phyloP scores from a whole-genome alignment of 2,888 invertebrate species.

The Dilophus febrilis region DNA sequence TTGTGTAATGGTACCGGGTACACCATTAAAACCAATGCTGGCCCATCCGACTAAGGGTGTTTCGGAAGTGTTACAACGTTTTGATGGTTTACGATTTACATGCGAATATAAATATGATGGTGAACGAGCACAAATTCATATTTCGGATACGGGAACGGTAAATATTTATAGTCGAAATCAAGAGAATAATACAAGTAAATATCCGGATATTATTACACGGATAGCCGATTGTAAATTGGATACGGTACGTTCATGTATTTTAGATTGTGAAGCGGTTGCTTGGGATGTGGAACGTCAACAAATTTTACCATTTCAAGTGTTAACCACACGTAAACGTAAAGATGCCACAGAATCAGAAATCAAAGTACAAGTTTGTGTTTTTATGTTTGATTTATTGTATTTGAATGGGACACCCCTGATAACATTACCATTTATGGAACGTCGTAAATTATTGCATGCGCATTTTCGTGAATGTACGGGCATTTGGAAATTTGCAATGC shows the following conservation, averaged over 20 bases:
- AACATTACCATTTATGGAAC: slow-evolving; percentile 49
- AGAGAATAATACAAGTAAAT: slow-evolving; percentile 84
- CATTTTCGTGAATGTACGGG: slow-evolving; percentile 57
- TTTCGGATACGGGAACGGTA: slow-evolving; percentile 45
- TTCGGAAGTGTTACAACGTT: slow-evolving; percentile 64
- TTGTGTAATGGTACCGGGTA: slow-evolving; percentile 78
- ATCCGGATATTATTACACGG: slow-evolving; percentile 78
- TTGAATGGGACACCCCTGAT: slow-evolving; percentile 79
- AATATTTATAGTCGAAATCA: slow-evolving; percentile 90
- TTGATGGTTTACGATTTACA: slow-evolving; percentile 76
- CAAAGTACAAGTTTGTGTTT: slow-evolving; percentile 75
- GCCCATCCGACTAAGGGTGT: slow-evolving; percentile 96
- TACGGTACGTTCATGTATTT: slow-evolving; percentile 60
- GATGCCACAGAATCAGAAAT: slow-evolving; percentile 38
- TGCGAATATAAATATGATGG: slow-evolving; percentile 99
- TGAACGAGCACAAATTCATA: slow-evolving; percentile 82
- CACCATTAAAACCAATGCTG: slow-evolving; percentile 95
- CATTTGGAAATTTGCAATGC: slow-evolving; percentile 76
- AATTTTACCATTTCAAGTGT: slow-evolving; percentile 90
- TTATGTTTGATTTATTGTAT: slow-evolving; percentile 89
- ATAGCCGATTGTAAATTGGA: slow-evolving; percentile 39
- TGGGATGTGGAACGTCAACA: slow-evolving; percentile 76
- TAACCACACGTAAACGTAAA: slow-evolving; percentile 91
- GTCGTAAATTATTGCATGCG: slow-evolving; percentile 54
- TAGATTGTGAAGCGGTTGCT: slow-evolving; percentile 95